These are phyloP conservation scores for Nasonia oneida DNA, from an alignment of 2,888 invertebrate species.

Conservation along the genomic window DNA sequence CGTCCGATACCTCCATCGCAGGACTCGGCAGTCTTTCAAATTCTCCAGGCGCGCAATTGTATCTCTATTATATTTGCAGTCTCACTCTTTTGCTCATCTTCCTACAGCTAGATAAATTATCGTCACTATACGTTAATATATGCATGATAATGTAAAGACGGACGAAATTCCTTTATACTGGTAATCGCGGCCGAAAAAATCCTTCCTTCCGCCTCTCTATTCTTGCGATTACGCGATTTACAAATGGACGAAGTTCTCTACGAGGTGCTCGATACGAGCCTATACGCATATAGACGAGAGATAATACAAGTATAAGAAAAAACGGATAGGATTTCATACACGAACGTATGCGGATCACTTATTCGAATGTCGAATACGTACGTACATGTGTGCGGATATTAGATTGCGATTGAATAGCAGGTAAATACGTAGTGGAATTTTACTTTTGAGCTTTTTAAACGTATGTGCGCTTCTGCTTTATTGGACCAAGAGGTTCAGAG, in stretches of 20 bases:
- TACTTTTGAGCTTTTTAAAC: not conserved
- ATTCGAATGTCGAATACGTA: conserved; percentile 35
- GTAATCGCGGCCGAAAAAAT: not conserved
- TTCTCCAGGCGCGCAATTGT: conserved; percentile 24
- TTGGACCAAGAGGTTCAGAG: not conserved
- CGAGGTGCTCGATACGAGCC: conserved; percentile 45
- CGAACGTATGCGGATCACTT: not conserved
- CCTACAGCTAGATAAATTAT: conserved; percentile 26
- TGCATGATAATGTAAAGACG: conserved; percentile 16
- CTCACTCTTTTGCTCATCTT: conserved; percentile 8
- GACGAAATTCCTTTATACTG: conserved; percentile 1
- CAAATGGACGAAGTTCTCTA: conserved; percentile 38
- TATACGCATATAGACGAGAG: conserved; percentile 23
- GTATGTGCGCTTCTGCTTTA: not conserved
- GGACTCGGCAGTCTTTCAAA: conserved; percentile 17
- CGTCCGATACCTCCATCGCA: not conserved
- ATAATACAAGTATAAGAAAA: conserved; percentile 18
- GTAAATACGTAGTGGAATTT: conserved; percentile 14
- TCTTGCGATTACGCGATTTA: not conserved
- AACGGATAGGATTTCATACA: conserved; percentile 35
- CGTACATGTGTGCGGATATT: not conserved
- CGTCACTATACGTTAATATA: not conserved
- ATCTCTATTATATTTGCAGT: conserved; percentile 32
- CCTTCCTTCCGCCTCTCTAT: not conserved
- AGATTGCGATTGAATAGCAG: not conserved